These are phyloP conservation scores for Grammomys surdaster DNA, from an alignment of 2,113 vertebrate species.

Conservation along the genomic window DNA sequence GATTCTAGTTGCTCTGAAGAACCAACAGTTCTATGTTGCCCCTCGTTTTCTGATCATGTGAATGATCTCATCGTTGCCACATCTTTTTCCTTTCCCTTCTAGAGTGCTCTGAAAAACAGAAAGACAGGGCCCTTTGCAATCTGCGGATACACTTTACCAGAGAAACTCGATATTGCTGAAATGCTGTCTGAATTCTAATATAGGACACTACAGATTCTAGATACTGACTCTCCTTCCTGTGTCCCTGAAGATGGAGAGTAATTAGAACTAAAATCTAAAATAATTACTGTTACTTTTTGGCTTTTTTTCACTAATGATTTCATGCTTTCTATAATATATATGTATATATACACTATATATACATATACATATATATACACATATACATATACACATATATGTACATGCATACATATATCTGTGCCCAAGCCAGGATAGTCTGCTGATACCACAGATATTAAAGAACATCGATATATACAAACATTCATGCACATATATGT, in stretches of 20 bases:
- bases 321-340: not conserved
- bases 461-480: not conserved
- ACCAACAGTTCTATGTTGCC: not conserved
- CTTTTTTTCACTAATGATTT: not conserved
- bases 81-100: accelerated
- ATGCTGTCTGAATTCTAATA: not conserved
- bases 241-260: not conserved
- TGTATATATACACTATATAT: no score
- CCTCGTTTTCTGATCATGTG: not conserved
- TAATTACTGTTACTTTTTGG: not conserved
- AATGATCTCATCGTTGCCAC: not conserved
- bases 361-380: no score
- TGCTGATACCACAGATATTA: not conserved
- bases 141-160: not conserved
- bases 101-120: not conserved
- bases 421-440: not conserved
- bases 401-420: not conserved
- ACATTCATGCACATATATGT: not conserved
- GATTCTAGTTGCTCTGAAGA: not conserved
- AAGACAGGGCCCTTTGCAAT: not conserved
- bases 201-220: not conserved
- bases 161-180: not conserved
- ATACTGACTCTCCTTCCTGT: not conserved
- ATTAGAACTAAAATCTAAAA: not conserved
- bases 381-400: no score